Conservation (phyloP, 2,888 invertebrate genomes). For the Lepidocyrtoides sp. region DNA sequence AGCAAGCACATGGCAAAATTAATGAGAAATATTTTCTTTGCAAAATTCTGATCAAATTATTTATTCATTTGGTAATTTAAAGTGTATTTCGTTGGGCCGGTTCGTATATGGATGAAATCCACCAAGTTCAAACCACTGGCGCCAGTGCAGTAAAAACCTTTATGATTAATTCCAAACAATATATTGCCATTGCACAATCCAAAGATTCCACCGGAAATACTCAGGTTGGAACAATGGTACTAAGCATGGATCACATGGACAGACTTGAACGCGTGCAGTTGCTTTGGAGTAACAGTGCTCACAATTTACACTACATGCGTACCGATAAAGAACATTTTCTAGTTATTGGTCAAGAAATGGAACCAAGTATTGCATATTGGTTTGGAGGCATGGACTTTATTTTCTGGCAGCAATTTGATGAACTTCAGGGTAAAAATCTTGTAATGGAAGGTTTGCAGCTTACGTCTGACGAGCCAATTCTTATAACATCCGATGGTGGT, state of each 20-base stretch:
- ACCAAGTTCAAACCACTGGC: slow-evolving; percentile 83
- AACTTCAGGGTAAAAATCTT: slow-evolving; percentile 72
- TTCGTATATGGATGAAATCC: slow-evolving; percentile 84
- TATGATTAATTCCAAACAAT: slow-evolving; percentile 73
- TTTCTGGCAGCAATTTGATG: slow-evolving; percentile 80
- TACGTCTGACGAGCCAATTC: slow-evolving; percentile 75
- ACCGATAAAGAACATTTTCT: slow-evolving; percentile 81
- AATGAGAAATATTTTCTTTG: background rate
- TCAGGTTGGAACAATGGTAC: slow-evolving; percentile 82
- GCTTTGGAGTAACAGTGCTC: slow-evolving; percentile 82
- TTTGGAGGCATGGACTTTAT: slow-evolving; percentile 84
- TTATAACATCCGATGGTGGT: slow-evolving; percentile 62
- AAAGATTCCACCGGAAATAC: slow-evolving; percentile 80
- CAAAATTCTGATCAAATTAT: no score
- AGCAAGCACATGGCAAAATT: background rate
- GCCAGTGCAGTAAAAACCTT: slow-evolving; percentile 80
- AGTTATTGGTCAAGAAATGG: slow-evolving; percentile 79
- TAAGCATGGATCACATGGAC: slow-evolving; percentile 80
- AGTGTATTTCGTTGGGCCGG: slow-evolving; percentile 84
- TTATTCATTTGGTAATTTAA: background rate
- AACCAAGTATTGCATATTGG: slow-evolving; percentile 81
- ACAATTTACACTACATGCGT: slow-evolving; percentile 74
- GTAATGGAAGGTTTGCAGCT: slow-evolving; percentile 70
- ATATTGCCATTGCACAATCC: slow-evolving; percentile 82
- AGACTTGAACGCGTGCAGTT: slow-evolving; percentile 83